Evolutionary conservation across 2,113 vertebrate genomes (phyloP).

Genomic region (Octodon degus): DNA sequence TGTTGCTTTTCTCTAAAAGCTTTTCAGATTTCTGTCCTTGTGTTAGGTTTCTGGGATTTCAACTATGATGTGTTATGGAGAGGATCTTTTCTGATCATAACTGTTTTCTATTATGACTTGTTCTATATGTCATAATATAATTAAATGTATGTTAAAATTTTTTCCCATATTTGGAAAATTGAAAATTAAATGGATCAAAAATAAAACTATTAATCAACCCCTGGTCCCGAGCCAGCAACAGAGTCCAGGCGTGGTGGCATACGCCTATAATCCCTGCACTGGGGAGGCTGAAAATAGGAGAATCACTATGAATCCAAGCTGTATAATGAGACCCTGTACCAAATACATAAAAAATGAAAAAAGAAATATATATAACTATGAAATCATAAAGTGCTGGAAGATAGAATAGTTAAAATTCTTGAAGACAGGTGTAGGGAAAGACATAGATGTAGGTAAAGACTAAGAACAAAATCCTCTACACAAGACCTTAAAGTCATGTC

Average conservation of each 20-base stretch:
- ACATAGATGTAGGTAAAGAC: background rate
- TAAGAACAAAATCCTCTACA: background rate
- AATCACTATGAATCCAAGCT: too few species aligned
- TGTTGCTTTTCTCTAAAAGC: background rate
- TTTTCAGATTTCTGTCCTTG: background rate
- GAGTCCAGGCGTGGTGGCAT: too few species aligned
- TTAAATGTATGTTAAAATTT: background rate
- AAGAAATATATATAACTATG: background rate
- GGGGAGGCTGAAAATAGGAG: too few species aligned
- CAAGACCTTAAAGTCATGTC: background rate
- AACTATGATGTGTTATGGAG: background rate
- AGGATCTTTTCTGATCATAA: background rate
- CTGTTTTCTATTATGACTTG: background rate
- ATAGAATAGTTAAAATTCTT: background rate
- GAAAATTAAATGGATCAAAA: background rate
- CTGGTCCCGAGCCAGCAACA: too few species aligned
- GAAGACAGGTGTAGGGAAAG: background rate
- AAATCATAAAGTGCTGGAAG: background rate
- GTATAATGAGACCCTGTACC: too few species aligned
- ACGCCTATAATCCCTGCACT: too few species aligned
- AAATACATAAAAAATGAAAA: too few species aligned
- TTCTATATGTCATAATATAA: background rate
- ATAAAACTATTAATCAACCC: background rate
- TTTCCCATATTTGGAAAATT: background rate
- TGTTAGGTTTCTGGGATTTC: background rate